A percentile compares a stretch with the other conserved stretches of the same genome.
Evolutionary conservation across 2,888 invertebrate genomes (phyloP).

Genomic region (Ctenicera cuprea): DNA sequence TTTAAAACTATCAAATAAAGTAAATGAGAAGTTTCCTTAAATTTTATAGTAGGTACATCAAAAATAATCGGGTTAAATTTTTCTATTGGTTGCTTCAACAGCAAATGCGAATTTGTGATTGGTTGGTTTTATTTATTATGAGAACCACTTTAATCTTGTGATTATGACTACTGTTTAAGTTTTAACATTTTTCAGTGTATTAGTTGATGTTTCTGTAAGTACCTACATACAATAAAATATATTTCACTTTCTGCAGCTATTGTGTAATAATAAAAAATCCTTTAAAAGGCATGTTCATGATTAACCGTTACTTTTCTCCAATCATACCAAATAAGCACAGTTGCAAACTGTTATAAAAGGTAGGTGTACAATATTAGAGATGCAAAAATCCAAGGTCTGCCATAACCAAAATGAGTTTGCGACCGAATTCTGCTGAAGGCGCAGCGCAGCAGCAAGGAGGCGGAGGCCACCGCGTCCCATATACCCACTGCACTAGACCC

Average conservation of each 20-base stretch:
- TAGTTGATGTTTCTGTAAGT: no score
- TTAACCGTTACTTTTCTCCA: constrained; percentile 2
- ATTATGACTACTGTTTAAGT: no score
- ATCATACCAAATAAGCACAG: constrained; percentile 18
- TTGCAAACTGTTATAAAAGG: constrained; percentile 21
- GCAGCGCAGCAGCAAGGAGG: constrained; percentile 32
- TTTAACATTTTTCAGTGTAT: no score
- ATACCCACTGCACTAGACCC: constrained; percentile 74
- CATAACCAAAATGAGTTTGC: constrained; percentile 44
- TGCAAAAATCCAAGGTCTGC: constrained; percentile 47
- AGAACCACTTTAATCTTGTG: no score
- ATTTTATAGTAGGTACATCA: no score
- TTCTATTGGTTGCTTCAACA: no score
- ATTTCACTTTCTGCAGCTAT: neutral
- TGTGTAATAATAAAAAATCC: constrained; percentile 19
- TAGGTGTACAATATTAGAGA: constrained; percentile 33
- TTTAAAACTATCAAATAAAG: no score
- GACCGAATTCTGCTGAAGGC: constrained; percentile 43
- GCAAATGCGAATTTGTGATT: no score
- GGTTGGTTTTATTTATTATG: no score
- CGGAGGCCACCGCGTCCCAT: constrained; percentile 71
- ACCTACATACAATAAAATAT: no score
- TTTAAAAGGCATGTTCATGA: constrained; percentile 20
- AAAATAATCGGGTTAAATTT: no score
- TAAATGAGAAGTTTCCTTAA: no score